These are phyloP conservation scores for Apodemus agrarius DNA, from an alignment of 2,797 vertebrate genomes.

Conservation along the genomic window DNA sequence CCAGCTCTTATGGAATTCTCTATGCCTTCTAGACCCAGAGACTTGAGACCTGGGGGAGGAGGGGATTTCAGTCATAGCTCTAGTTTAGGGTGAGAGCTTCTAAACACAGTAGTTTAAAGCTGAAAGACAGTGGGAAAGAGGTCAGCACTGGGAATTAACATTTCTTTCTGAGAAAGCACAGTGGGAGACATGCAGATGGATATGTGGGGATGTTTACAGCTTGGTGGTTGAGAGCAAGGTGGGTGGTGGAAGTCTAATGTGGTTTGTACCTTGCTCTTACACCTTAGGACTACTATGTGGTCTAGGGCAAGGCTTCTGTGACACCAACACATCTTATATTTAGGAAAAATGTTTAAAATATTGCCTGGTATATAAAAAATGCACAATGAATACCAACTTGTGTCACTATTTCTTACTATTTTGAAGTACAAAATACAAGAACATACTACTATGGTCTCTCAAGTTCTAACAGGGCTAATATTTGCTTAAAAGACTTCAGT, in stretches of 20 bases:
- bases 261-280: background rate
- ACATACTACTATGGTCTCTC: background rate
- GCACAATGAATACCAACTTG: background rate
- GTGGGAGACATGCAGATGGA: background rate
- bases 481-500: background rate
- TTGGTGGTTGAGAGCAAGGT: background rate
- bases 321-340: background rate
- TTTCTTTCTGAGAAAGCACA: background rate
- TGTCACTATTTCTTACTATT: background rate
- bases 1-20: background rate
- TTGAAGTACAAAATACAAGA: background rate
- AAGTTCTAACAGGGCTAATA: background rate
- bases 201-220: background rate
- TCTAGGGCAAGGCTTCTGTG: background rate
- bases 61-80: background rate
- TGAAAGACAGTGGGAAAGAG: background rate
- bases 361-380: background rate
- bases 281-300: background rate
- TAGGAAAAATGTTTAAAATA: background rate
- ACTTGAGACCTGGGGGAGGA: slow-evolving; percentile 3
- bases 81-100: background rate
- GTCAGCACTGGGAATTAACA: background rate
- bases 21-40: background rate
- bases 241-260: fast-evolving
- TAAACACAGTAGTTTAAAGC: background rate